Evolutionary conservation across 1,140 invertebrate species (phyloP).

Genomic region (Orchesella cincta): DNA sequence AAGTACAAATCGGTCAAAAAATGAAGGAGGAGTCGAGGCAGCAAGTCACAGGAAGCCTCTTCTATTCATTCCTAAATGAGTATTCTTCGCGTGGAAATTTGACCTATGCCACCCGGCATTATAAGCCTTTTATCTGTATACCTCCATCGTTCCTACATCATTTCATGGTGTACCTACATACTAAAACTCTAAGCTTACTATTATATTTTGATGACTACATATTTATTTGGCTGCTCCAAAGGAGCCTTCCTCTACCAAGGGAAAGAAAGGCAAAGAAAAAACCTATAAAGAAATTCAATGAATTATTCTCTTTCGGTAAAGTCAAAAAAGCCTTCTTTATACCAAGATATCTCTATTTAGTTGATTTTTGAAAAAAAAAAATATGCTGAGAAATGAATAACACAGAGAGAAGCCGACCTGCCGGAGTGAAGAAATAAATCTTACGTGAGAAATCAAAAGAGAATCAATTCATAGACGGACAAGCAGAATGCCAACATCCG

Average conservation of each 20-base stretch:
- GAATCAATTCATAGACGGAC: not conserved
- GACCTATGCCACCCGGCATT: conserved; percentile 21
- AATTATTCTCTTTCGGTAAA: conserved; percentile 15
- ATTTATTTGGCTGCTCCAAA: not conserved
- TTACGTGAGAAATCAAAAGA: conserved; percentile 7
- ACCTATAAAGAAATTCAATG: not conserved
- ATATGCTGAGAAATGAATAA: too few species aligned
- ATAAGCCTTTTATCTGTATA: not conserved
- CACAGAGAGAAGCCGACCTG: conserved; percentile 3
- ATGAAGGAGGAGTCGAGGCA: conserved; percentile 24
- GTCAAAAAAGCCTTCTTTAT: not conserved
- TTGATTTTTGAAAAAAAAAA: not conserved
- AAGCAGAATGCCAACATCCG: not conserved
- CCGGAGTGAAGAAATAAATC: not conserved
- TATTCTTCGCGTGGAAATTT: conserved; percentile 26
- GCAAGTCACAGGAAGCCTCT: conserved; percentile 18
- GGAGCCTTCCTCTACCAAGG: not conserved
- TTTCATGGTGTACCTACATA: not conserved
- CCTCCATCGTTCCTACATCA: not conserved
- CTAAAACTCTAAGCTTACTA: not conserved
- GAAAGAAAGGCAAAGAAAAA: not conserved
- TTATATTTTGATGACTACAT: not conserved
- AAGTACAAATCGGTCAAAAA: conserved; percentile 25
- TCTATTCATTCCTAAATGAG: conserved; percentile 3
- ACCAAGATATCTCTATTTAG: not conserved